A percentile compares a stretch with the other conserved stretches of the same genome.
These are phyloP conservation scores for Caenorhabditis brenneri DNA, from an alignment of 1,140 invertebrate species.

Conservation along the genomic window DNA sequence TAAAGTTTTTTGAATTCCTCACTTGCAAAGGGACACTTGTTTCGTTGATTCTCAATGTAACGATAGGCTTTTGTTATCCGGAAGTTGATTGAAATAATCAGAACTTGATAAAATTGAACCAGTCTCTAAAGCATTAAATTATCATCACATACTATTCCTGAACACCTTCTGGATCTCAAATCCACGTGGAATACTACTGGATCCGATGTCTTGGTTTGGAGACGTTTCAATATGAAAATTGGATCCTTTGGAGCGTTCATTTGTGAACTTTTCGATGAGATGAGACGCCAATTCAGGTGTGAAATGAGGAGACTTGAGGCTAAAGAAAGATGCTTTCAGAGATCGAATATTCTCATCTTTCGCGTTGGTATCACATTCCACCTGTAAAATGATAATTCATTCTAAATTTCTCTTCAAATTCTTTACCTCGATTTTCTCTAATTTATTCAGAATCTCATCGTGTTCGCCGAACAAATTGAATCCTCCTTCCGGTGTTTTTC, in stretches of 20 bases:
- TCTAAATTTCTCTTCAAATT: neutral
- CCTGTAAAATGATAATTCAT: neutral
- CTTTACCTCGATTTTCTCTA: neutral
- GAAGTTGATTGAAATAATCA: neutral
- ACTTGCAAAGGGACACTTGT: neutral
- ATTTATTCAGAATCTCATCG: neutral
- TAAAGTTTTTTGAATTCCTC: neutral
- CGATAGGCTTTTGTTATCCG: neutral
- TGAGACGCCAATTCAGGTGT: neutral
- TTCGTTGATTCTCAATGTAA: neutral
- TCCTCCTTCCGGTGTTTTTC: too few species aligned
- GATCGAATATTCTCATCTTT: neutral
- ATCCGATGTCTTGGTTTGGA: neutral
- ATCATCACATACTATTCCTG: neutral
- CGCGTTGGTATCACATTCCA: neutral
- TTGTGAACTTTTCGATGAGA: conserved; percentile 8
- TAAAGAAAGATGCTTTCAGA: neutral
- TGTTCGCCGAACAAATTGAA: neutral
- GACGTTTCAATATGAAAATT: neutral
- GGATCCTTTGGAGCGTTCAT: neutral
- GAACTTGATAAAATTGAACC: neutral
- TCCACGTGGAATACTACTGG: neutral
- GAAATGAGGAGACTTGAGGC: neutral
- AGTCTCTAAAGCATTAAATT: neutral
- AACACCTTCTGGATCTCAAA: neutral